Conservation (phyloP, 2,888 invertebrate genomes). For the Elegia similella region DNA sequence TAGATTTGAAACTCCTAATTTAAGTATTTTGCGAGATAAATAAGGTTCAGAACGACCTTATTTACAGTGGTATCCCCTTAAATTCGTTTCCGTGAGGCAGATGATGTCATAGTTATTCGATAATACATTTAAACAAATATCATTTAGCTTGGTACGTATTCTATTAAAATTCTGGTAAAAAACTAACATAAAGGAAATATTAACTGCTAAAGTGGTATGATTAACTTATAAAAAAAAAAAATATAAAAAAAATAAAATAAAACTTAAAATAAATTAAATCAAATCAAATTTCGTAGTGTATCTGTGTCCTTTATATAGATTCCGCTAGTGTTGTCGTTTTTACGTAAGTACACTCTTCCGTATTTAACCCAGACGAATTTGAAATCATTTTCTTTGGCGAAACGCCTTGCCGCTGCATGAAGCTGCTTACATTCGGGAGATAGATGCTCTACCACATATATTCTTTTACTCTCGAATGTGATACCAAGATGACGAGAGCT, state of each 20-base stretch:
- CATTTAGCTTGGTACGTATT: not conserved
- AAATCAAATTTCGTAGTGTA: not conserved
- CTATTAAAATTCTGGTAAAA: slow-evolving; percentile 14
- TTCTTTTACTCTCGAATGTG: slow-evolving; percentile 7
- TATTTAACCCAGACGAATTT: slow-evolving; percentile 7
- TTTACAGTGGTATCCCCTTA: no score
- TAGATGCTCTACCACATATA: slow-evolving; percentile 19
- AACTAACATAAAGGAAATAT: no score
- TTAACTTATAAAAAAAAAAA: not conserved
- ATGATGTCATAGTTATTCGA: not conserved
- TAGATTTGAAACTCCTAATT: no score
- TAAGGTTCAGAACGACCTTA: no score
- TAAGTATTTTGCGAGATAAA: no score
- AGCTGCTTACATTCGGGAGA: slow-evolving; percentile 13
- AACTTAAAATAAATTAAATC: not conserved
- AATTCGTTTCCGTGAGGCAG: not conserved
- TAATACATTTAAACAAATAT: not conserved
- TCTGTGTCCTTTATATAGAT: not conserved
- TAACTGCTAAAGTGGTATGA: no score
- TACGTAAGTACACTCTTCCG: no score
- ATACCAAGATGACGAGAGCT: slow-evolving; percentile 14
- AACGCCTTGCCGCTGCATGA: slow-evolving; percentile 15
- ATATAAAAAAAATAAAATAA: not conserved
- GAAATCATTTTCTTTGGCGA: not conserved
- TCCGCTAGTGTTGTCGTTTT: no score